Evolutionary conservation across 2,113 vertebrate species (phyloP).

Genomic region (Eidolon helvum): DNA sequence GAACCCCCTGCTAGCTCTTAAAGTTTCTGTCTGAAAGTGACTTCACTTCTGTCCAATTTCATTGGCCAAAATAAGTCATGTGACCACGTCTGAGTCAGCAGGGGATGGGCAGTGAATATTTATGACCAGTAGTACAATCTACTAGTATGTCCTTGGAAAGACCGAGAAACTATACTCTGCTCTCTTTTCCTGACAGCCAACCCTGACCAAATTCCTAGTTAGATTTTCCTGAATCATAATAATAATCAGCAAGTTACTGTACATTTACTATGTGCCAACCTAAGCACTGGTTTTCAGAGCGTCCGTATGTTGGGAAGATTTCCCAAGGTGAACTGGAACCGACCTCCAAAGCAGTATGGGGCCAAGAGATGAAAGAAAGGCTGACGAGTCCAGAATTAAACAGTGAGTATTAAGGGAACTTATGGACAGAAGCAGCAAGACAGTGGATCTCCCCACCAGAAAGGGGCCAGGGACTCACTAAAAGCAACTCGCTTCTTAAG

Average conservation of each 20-base stretch:
- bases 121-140: neutral
- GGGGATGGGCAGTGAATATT: neutral
- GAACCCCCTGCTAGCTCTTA: neutral
- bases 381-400: too few relatives aligned
- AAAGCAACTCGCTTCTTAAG: too few relatives aligned
- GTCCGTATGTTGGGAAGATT: too few relatives aligned
- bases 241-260: neutral
- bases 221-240: neutral
- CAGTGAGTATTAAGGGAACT: too few relatives aligned
- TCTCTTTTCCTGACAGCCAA: neutral
- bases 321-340: too few relatives aligned
- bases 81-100: neutral
- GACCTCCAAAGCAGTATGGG: too few relatives aligned
- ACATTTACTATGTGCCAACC: neutral
- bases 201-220: neutral
- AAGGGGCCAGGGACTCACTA: too few relatives aligned
- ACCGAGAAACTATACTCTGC: neutral
- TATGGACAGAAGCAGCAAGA: too few relatives aligned
- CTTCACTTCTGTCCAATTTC: neutral
- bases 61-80: neutral
- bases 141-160: neutral
- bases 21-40: neutral
- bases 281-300: neutral
- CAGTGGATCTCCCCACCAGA: too few relatives aligned
- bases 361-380: too few relatives aligned